Base-by-base conservation (phyloP, 2,888 invertebrate genomes). In the Empis stercorea region DNA sequence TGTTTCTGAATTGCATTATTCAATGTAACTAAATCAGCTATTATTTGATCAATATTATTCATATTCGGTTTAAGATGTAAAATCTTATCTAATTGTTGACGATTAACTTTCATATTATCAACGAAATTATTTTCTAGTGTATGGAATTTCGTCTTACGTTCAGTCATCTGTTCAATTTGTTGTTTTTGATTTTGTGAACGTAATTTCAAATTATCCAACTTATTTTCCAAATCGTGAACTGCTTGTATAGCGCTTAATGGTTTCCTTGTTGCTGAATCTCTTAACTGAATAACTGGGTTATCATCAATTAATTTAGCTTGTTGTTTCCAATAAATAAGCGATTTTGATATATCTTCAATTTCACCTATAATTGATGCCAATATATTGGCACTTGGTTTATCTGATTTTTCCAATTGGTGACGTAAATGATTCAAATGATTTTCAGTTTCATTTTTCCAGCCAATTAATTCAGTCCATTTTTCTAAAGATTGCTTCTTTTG, bases 401-500 rank as follows among this genome's bases (percentile, higher is more conserved):
- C 68, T 0, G 64, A 79, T 23, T 82, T 82, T 49, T 87, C 85
- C 7, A 84, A 72, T 63, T 87, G 84, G 58, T 87, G 85, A 58
- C 87, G 84, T 50, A 86, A 76, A 56, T 89, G 87, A 44, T 80
- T 79, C 40, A 91, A 66, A 61, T 86, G 87, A 55, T 84, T 84
- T 53, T 79, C 79, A 1, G 83, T 80, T 54, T 88, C 87, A 45
- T 82, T 80, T 55, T 84, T 81, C 84, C 87, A 88, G 56, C 80
- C 83, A 10, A 87, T 66, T 23, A 92, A 73, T 57, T 88, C 87
- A 0, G 79, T 79, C 88, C 92, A 89, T 59, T 84, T 85, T 60
- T 87, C 84, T 23, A 91, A 64, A 4, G 81, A 75, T 1, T 72
- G 73, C 62, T 84, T 86, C 65, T 86, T 87, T 56, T 81, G 78